phyloP scores from a whole-genome alignment of 1,140 invertebrate species.

The Microvelia longipes region DNA sequence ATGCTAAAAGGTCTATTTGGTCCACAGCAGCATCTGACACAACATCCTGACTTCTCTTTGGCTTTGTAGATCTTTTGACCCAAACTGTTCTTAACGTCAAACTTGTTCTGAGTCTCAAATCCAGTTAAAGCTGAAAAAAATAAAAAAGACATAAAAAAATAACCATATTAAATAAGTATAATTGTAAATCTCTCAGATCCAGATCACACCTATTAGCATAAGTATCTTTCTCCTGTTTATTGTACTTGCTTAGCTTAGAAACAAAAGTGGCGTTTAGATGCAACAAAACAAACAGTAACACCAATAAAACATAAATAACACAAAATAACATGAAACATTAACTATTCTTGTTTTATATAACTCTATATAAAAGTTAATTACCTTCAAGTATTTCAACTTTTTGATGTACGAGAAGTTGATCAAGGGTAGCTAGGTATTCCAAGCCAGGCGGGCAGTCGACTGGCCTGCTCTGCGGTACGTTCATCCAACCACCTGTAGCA shows the following conservation, averaged over 20 bases:
- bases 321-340: too few relatives aligned
- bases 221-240: too few relatives aligned
- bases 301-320: too few relatives aligned
- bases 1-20: constrained; percentile 66
- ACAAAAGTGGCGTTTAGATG: too few relatives aligned
- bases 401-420: constrained; percentile 74
- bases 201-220: too few relatives aligned
- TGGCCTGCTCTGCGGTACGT: constrained; percentile 45
- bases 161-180: not conserved
- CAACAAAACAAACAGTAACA: too few relatives aligned
- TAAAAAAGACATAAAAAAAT: too few relatives aligned
- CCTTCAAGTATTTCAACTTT: constrained; percentile 72
- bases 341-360: too few relatives aligned
- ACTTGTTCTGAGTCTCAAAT: constrained; percentile 85
- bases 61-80: constrained; percentile 73
- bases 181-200: not conserved
- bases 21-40: constrained; percentile 62
- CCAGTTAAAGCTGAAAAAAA: constrained; percentile 49
- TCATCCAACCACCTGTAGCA: constrained; percentile 64
- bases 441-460: constrained; percentile 74
- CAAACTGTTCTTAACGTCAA: constrained; percentile 55
- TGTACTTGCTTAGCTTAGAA: too few relatives aligned
- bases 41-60: constrained; percentile 66
- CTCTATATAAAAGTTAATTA: constrained; percentile 25
- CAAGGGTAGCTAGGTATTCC: constrained; percentile 83